A percentile compares a stretch with the other conserved stretches of the same genome.
Conservation (phyloP, 2,113 vertebrate species). For the Chaetura pelagica region DNA sequence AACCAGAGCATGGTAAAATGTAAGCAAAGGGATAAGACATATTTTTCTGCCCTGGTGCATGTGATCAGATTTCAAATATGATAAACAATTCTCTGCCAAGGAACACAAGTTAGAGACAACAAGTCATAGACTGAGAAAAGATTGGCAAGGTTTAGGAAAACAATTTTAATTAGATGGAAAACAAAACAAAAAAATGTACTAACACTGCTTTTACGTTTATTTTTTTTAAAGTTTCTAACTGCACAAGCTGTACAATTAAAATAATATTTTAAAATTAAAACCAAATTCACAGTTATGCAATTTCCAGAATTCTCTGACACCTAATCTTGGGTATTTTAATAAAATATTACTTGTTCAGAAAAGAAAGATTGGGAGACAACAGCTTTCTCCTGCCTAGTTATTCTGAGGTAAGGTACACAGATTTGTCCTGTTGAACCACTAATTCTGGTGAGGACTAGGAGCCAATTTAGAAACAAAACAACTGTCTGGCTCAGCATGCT, state of each 20-base stretch:
- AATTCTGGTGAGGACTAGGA: neutral
- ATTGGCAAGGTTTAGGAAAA: neutral
- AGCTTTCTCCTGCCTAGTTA: neutral
- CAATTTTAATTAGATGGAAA: neutral
- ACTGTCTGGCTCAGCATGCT: neutral
- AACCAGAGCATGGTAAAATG: neutral
- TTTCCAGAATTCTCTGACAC: neutral
- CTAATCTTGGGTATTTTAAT: neutral
- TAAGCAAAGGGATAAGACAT: constrained; percentile 30
- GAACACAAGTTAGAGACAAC: constrained; percentile 11
- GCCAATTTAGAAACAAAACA: neutral
- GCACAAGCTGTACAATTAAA: neutral
- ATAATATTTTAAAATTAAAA: neutral
- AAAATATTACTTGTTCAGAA: neutral
- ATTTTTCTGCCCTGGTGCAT: constrained; percentile 45
- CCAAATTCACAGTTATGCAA: neutral
- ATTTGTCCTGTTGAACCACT: neutral
- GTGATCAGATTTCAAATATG: constrained; percentile 35
- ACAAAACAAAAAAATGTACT: neutral
- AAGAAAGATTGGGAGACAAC: neutral
- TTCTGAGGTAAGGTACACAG: neutral
- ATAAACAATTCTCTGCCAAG: constrained; percentile 47
- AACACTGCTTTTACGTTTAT: neutral
- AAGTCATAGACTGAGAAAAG: neutral
- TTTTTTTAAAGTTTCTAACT: neutral